A percentile compares a stretch with the other conserved stretches of the same genome.
phyloP scores from a whole-genome alignment of 2,113 vertebrate genomes.

The Sceloporus undulatus region DNA sequence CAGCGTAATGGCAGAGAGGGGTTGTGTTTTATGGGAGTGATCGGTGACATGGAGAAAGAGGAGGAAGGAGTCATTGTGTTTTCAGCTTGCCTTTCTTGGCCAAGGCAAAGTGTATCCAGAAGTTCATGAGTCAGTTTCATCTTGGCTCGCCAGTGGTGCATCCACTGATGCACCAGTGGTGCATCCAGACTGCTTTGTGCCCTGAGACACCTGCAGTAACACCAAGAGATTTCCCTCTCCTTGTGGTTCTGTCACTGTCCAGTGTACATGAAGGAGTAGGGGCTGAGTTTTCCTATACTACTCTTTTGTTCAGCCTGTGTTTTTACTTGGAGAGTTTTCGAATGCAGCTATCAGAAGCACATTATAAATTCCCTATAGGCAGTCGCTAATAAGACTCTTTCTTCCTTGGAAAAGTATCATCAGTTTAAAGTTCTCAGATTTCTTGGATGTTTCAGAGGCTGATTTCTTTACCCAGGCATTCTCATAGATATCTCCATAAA shows the following conservation, averaged over 20 bases:
- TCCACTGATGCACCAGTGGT: too few species aligned
- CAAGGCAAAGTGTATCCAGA: neutral
- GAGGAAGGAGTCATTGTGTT: neutral
- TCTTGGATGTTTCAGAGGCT: neutral
- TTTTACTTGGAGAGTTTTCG: neutral
- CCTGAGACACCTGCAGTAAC: neutral
- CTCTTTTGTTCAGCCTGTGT: neutral
- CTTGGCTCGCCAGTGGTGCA: neutral
- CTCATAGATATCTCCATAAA: neutral
- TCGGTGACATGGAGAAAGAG: neutral
- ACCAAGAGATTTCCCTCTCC: neutral
- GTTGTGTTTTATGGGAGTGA: neutral
- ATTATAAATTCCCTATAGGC: neutral
- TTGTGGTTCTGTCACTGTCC: neutral
- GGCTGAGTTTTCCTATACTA: neutral
- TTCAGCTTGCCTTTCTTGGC: neutral
- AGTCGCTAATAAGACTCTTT: neutral
- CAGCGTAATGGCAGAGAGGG: too few species aligned
- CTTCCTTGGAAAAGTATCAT: neutral
- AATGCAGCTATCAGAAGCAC: neutral
- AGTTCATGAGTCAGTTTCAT: neutral
- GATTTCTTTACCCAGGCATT: neutral
- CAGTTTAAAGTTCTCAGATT: neutral
- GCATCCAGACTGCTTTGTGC: neutral
- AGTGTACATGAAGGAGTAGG: too few species aligned